Evolutionary conservation across 2,113 vertebrate genomes (phyloP).

Genomic region (Junco hyemalis): DNA sequence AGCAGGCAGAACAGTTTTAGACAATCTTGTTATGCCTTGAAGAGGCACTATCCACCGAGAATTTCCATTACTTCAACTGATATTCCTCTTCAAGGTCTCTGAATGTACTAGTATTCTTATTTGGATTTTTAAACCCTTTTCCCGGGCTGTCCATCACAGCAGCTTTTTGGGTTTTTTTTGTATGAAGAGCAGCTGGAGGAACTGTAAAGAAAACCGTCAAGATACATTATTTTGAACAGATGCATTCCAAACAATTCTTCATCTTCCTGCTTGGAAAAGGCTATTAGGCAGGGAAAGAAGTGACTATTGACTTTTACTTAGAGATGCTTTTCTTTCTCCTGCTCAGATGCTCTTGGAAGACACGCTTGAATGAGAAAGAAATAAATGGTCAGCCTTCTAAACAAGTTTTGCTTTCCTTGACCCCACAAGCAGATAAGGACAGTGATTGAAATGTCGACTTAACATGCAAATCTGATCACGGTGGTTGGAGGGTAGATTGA

Average conservation of each 20-base stretch:
- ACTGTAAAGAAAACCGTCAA: background rate
- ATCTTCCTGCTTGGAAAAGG: background rate
- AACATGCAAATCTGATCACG: background rate
- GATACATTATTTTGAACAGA: background rate
- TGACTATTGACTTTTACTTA: background rate
- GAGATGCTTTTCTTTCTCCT: background rate
- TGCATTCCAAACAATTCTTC: background rate
- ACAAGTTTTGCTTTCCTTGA: background rate
- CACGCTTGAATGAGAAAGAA: background rate
- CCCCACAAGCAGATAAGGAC: background rate
- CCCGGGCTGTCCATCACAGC: background rate
- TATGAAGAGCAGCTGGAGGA: background rate
- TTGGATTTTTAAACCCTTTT: background rate
- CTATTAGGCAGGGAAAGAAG: background rate
- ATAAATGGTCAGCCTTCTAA: background rate
- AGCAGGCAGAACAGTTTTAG: background rate
- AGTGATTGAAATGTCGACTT: conserved; percentile 42
- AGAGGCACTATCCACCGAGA: background rate
- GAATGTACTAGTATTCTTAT: background rate
- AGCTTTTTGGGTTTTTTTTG: background rate
- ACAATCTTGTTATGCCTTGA: background rate
- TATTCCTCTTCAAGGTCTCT: background rate
- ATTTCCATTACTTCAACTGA: background rate
- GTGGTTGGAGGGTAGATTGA: conserved; percentile 38
- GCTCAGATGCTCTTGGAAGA: background rate